Percentiles rank a stretch among this genome's conserved stretches.
phyloP scores from a whole-genome alignment of 1,140 invertebrate species.

The Agrilus planipennis region DNA sequence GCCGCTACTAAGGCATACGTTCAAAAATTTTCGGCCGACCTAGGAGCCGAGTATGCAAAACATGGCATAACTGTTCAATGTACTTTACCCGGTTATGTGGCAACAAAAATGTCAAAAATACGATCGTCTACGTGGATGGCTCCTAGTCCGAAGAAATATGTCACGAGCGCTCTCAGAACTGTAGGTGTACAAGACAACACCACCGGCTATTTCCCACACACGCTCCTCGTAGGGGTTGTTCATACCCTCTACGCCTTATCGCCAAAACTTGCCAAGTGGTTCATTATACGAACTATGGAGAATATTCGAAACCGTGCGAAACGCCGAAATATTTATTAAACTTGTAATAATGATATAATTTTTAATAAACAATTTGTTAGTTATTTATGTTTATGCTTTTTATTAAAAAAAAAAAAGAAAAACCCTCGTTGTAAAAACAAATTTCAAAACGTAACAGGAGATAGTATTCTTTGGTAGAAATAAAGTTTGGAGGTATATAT shows the following conservation, averaged over 20 bases:
- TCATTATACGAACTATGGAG: conserved; percentile 47
- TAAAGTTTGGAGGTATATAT: too few relatives aligned
- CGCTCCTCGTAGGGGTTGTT: conserved; percentile 47
- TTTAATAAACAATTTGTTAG: too few relatives aligned
- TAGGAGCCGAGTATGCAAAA: conserved; percentile 64
- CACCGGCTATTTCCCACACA: conserved; percentile 69
- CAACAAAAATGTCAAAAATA: conserved; percentile 88
- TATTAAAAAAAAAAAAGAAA: too few relatives aligned
- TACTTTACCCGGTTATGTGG: conserved; percentile 77
- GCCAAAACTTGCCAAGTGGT: conserved; percentile 41
- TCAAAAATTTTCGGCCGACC: conserved; percentile 69
- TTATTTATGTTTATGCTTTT: too few relatives aligned
- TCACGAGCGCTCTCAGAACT: conserved; percentile 61
- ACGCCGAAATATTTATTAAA: conserved; percentile 13
- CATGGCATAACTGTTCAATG: conserved; percentile 76
- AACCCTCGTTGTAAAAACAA: too few relatives aligned
- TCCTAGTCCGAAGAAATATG: conserved; percentile 67
- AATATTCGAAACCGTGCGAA: conserved; percentile 43
- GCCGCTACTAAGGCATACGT: conserved; percentile 84
- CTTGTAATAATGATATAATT: too few relatives aligned
- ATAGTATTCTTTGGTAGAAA: too few relatives aligned
- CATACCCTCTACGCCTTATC: conserved; percentile 38
- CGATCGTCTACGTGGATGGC: conserved; percentile 64
- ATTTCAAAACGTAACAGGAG: too few relatives aligned
- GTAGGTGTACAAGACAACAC: conserved; percentile 62